phyloP scores from a whole-genome alignment of 2,888 invertebrate species.

The Melitaea athalia region DNA sequence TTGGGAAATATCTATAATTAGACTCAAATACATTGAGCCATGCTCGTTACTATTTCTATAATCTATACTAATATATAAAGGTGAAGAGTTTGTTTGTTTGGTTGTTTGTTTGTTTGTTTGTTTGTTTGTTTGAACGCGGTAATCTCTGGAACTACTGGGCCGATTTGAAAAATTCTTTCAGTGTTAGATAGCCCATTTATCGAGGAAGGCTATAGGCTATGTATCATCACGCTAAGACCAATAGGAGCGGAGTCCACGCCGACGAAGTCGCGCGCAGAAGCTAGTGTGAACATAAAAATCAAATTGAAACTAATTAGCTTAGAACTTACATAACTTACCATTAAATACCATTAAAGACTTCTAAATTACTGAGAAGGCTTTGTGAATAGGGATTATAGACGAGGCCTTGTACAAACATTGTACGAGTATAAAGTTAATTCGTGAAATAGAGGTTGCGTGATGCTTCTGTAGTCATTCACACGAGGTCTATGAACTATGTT shows the following conservation, averaged over 20 bases:
- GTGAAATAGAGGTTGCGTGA: conserved; percentile 31
- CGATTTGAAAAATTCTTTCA: too few species aligned
- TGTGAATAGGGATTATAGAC: conserved; percentile 40
- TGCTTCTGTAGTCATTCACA: conserved; percentile 24
- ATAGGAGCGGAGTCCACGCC: too few species aligned
- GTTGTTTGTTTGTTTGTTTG: too few species aligned
- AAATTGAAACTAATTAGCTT: conserved; percentile 41
- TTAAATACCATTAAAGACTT: conserved; percentile 41
- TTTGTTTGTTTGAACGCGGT: too few species aligned
- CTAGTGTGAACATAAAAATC: conserved; percentile 41
- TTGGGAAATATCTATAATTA: conserved; percentile 10
- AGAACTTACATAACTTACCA: conserved; percentile 41
- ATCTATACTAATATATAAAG: too few species aligned
- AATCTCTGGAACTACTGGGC: too few species aligned
- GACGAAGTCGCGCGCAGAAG: too few species aligned
- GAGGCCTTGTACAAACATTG: conserved; percentile 40
- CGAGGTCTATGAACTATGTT: conserved; percentile 12
- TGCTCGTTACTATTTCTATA: conserved; percentile 28
- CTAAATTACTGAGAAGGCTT: conserved; percentile 38
- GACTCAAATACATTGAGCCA: conserved; percentile 21
- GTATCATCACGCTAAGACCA: too few species aligned
- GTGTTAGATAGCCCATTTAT: too few species aligned
- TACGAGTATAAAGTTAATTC: conserved; percentile 37
- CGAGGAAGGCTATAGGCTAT: too few species aligned
- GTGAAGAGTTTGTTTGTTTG: too few species aligned